Evolutionary conservation across 2,113 vertebrate genomes (phyloP).

Genomic region (Ictidomys tridecemlineatus): DNA sequence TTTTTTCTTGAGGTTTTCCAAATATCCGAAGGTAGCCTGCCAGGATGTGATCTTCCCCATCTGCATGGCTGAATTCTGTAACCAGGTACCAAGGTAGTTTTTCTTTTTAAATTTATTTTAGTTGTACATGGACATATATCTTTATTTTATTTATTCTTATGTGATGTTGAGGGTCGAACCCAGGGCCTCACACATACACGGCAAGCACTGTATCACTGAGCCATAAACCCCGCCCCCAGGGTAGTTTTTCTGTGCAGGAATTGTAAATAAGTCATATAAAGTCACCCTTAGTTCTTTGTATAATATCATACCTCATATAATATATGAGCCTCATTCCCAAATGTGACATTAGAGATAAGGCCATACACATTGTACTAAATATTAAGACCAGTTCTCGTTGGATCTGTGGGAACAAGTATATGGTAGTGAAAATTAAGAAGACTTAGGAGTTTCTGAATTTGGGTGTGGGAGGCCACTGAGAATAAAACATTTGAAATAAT

Average conservation of each 20-base stretch:
- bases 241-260: background rate
- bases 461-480: background rate
- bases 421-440: background rate
- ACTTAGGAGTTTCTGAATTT: slow-evolving; percentile 1
- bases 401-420: background rate
- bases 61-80: background rate
- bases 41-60: background rate
- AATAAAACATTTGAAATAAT: background rate
- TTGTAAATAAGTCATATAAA: background rate
- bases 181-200: no score
- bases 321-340: background rate
- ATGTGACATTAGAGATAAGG: background rate
- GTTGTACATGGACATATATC: no score
- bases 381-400: background rate
- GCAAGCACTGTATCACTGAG: no score
- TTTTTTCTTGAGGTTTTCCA: background rate
- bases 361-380: background rate
- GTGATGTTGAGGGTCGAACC: no score
- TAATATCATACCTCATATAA: background rate
- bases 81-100: background rate
- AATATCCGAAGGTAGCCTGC: background rate
- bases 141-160: no score
- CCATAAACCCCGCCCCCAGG: no score
- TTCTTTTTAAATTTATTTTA: no score
- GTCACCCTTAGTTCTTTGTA: background rate